Conservation (phyloP, 2,113 vertebrate species). For the Furnarius figulus region DNA sequence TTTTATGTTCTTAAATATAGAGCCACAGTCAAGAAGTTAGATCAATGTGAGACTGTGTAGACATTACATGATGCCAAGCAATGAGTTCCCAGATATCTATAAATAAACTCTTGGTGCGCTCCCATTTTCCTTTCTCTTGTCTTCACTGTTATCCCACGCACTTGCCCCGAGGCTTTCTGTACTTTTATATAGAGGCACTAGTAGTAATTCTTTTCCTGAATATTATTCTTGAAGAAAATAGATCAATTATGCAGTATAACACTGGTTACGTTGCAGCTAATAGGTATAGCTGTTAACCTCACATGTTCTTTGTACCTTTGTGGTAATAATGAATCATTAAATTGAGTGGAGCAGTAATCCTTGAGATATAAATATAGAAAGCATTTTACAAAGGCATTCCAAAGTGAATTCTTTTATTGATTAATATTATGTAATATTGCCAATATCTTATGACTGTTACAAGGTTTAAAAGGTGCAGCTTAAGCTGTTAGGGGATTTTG, state of each 20-base stretch:
- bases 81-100: slow-evolving; percentile 30
- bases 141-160: not conserved
- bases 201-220: slow-evolving; percentile 6
- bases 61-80: not conserved
- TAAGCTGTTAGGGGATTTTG: not conserved
- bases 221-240: slow-evolving; percentile 23
- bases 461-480: not conserved
- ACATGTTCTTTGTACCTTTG: not conserved
- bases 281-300: slow-evolving; percentile 2
- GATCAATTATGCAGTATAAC: not conserved
- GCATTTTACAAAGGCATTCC: slow-evolving; percentile 5
- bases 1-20: slow-evolving; percentile 23
- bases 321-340: not conserved
- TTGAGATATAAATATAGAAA: slow-evolving; percentile 6
- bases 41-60: not conserved
- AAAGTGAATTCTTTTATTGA: not conserved
- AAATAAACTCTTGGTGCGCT: not conserved
- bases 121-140: slow-evolving; percentile 25
- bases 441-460: not conserved
- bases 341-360: slow-evolving; percentile 2
- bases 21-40: not conserved
- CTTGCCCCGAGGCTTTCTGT: slow-evolving; percentile 7
- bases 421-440: not conserved
- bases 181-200: not conserved
- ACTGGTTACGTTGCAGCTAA: not conserved